Evolutionary conservation across 1,140 invertebrate genomes (phyloP).

Genomic region (Camponotus vicinus): DNA sequence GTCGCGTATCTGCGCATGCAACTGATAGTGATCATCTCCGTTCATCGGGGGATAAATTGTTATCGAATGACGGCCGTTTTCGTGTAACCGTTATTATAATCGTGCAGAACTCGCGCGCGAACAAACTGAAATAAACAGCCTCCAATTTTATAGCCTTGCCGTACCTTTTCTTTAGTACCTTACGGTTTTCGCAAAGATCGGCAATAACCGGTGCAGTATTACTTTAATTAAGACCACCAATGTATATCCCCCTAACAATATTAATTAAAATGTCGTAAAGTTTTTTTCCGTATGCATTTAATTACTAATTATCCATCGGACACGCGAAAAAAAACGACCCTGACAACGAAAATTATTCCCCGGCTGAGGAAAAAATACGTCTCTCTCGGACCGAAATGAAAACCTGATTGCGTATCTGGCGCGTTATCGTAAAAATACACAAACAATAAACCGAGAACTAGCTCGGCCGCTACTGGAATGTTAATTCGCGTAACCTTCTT

Average conservation of each 20-base stretch:
- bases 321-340: neutral
- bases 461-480: conserved; percentile 47
- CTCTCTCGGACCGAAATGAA: conserved; percentile 9
- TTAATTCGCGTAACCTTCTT: conserved; percentile 52
- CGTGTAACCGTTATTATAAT: conserved; percentile 31
- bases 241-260: neutral
- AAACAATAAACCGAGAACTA: conserved; percentile 50
- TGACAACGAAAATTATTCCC: conserved; percentile 7
- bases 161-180: neutral
- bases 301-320: conserved; percentile 42
- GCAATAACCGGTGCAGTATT: neutral
- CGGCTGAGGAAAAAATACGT: neutral
- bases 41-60: conserved; percentile 21
- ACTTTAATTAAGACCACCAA: conserved; percentile 36
- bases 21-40: conserved; percentile 37
- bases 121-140: conserved; percentile 22
- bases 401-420: conserved; percentile 10
- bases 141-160: conserved; percentile 20
- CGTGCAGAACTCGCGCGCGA: neutral
- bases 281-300: conserved; percentile 11
- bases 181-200: conserved; percentile 17
- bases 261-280: conserved; percentile 25
- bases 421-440: conserved; percentile 46
- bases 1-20: conserved; percentile 16
- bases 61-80: neutral